Evolutionary conservation across 2,888 invertebrate genomes (phyloP), one percentile per base, ranked within the genome.

Genomic region (Mystacides longicornis): DNA sequence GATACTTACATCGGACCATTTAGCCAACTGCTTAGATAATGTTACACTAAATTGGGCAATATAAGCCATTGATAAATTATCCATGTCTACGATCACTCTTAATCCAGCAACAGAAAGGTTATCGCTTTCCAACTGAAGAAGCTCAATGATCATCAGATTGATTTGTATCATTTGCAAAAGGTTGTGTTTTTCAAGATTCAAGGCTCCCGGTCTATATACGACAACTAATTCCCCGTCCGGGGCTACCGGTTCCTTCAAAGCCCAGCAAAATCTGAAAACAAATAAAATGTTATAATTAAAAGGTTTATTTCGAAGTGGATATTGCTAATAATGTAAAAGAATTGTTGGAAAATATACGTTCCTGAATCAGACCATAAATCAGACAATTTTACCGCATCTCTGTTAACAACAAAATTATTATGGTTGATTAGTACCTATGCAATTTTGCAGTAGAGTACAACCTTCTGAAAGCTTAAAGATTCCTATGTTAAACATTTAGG

Each of bases 61-160:
- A 63, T 81, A 80, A 2, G 68, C 68, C 65, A 80, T 67, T 1
- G 73, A 71, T 0, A 76, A 70, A 5, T 71, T 74, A 18, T 71
- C 67, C 59, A 82, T 65, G 64, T 83, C 83, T 27, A 80, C 61
- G 22, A 83, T 64, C 27, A 67, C 68, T n/a, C 69, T 65, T 16
- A 69, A 65, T 1, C 80, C 80, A 18, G 69, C 66, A 1, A 79
- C 65, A 2, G 73, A 65, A 1, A 69, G 66, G 56, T 74, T 70
- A 62, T 82, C 82, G 62, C 81, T 78, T 59, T 80, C 79, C 57
- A 75, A 64, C 27, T 80, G 57, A 16, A 73, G 46, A 51, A 80
- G 71, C 70, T 73, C 73, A 60, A 66, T 64, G 5, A 71, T 62
- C 42, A 67, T 64, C 21, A 64, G 63, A 22, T 66, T 64, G 2